These are phyloP conservation scores for Acanthaster planci DNA, from an alignment of 35 echinoderm and acorn worm genomes.

Conservation along the genomic window DNA sequence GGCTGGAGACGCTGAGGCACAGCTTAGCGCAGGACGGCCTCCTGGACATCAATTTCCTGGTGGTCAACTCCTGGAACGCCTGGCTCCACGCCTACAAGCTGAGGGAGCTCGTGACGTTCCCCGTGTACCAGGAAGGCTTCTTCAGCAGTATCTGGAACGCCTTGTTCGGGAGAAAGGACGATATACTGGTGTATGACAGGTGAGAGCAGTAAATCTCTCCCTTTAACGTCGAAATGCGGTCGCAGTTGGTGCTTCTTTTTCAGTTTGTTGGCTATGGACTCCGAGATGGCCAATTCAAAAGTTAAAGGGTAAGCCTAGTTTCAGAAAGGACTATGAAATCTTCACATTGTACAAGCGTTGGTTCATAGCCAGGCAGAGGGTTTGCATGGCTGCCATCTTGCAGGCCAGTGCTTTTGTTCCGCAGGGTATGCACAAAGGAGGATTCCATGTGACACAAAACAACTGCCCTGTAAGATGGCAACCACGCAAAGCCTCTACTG, in stretches of 20 bases:
- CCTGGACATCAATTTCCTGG: conserved; percentile 45
- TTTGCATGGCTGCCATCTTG: too few relatives aligned
- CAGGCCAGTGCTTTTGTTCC: too few relatives aligned
- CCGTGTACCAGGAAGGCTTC: conserved; percentile 42
- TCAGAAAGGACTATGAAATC: too few relatives aligned
- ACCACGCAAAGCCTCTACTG: too few relatives aligned
- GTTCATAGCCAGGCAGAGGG: too few relatives aligned
- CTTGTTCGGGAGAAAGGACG: conserved; percentile 57
- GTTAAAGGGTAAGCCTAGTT: too few relatives aligned
- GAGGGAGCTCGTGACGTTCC: conserved; percentile 1
- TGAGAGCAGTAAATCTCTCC: conserved; percentile 21
- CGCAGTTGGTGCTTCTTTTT: background rate
- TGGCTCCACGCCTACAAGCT: background rate
- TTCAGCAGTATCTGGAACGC: conserved; percentile 35
- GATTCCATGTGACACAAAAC: too few relatives aligned
- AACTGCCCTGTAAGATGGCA: too few relatives aligned
- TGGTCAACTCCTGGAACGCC: conserved; percentile 32
- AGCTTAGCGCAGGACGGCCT: background rate
- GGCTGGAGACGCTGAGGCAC: conserved; percentile 43
- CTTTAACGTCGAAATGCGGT: background rate
- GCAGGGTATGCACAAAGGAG: too few relatives aligned
- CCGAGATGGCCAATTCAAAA: too few relatives aligned
- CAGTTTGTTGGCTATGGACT: too few relatives aligned
- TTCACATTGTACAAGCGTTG: too few relatives aligned
- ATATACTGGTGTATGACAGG: conserved; percentile 78